phyloP scores from a whole-genome alignment of 2,888 invertebrate species.

The Chalcosyrphus nemorum region DNA sequence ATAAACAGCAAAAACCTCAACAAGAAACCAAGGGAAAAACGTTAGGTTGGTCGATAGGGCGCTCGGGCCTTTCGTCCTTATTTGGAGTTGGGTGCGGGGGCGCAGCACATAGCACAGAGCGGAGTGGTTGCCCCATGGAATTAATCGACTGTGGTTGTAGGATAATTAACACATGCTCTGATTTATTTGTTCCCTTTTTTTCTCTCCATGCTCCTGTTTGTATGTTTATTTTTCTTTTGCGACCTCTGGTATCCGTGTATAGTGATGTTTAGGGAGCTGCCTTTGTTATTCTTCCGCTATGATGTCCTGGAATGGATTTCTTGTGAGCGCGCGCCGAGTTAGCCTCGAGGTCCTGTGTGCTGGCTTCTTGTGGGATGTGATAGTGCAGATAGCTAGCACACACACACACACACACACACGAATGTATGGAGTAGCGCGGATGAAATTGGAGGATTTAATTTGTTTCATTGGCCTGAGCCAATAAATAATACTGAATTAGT shows the following conservation, averaged over 20 bases:
- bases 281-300: constrained; percentile 3
- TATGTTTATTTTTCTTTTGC: constrained; percentile 44
- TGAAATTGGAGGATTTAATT: constrained; percentile 65
- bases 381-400: constrained; percentile 56
- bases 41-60: constrained; percentile 54
- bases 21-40: constrained; percentile 37
- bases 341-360: constrained; percentile 29
- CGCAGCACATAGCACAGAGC: constrained; percentile 19
- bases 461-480: constrained; percentile 57
- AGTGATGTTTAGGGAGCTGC: constrained; percentile 24
- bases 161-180: constrained; percentile 79
- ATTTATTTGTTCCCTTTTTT: constrained; percentile 78
- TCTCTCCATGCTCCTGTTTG: constrained; percentile 27
- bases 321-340: constrained; percentile 42
- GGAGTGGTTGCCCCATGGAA: constrained; percentile 70
- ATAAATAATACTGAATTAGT: constrained; percentile 71
- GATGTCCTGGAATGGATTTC: background rate
- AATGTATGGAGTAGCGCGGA: background rate
- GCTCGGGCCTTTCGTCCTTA: constrained; percentile 15
- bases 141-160: constrained; percentile 74
- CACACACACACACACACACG: background rate
- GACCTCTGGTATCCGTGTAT: constrained; percentile 36
- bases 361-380: constrained; percentile 28
- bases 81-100: constrained; percentile 32
- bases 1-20: constrained; percentile 30